These are phyloP conservation scores for Venustoraphidia nigricollis DNA, from an alignment of 2,888 invertebrate species.

Conservation along the genomic window DNA sequence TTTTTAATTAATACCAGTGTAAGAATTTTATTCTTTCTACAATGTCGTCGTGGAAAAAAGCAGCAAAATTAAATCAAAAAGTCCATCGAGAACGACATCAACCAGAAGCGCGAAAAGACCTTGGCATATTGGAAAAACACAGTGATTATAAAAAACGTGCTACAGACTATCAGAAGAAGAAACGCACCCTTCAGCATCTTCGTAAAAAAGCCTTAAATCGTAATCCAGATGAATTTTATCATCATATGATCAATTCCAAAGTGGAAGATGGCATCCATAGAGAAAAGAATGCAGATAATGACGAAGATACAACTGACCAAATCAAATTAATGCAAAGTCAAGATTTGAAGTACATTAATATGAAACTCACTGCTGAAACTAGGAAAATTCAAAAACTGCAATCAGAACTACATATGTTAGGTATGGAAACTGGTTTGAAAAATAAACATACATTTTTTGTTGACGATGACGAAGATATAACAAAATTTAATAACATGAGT, in stretches of 20 bases:
- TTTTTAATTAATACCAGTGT: no score
- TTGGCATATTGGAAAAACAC: constrained; percentile 77
- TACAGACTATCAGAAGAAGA: constrained; percentile 65
- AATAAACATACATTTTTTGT: constrained; percentile 75
- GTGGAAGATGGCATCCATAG: constrained; percentile 43
- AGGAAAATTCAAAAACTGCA: constrained; percentile 63
- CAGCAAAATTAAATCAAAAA: constrained; percentile 69
- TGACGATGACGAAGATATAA: constrained; percentile 35
- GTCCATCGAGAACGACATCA: constrained; percentile 76
- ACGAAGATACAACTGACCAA: constrained; percentile 70
- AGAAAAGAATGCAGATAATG: constrained; percentile 47
- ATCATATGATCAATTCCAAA: constrained; percentile 89
- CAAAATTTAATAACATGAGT: constrained; percentile 27
- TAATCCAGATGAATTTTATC: constrained; percentile 98
- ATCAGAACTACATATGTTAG: constrained; percentile 67
- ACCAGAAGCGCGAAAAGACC: constrained; percentile 56
- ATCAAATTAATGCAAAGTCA: constrained; percentile 79
- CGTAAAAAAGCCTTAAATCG: constrained; percentile 74
- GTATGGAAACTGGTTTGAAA: constrained; percentile 45
- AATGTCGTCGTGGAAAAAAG: constrained; percentile 87
- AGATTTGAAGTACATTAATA: constrained; percentile 77
- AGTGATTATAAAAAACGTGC: constrained; percentile 73
- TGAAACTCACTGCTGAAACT: constrained; percentile 70
- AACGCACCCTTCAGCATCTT: constrained; percentile 64
- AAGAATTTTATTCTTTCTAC: constrained; percentile 5